Evolutionary conservation across 92 coral and sea anemone species (phyloP).

Genomic region (Porites rus): DNA sequence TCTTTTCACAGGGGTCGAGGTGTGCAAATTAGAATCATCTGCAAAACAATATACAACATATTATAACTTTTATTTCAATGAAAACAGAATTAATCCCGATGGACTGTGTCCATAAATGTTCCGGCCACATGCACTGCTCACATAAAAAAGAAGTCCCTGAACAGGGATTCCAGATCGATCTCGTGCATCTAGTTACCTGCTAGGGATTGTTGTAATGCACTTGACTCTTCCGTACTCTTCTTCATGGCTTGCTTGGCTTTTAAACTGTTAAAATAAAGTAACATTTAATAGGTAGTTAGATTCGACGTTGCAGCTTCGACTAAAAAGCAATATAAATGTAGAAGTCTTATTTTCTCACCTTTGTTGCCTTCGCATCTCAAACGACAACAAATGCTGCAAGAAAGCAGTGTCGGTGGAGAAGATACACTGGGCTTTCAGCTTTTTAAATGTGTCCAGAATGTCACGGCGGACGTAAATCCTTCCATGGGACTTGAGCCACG

Average conservation of each 20-base stretch:
- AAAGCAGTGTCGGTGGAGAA: neutral
- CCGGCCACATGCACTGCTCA: slow-evolving; percentile 1
- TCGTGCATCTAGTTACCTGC: neutral
- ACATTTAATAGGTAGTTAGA: neutral
- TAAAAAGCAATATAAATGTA: neutral
- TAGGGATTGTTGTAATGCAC: neutral
- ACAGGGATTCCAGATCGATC: neutral
- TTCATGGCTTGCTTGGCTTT: neutral
- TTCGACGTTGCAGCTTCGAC: neutral
- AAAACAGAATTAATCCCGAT: neutral
- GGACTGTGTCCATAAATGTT: neutral
- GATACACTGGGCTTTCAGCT: neutral
- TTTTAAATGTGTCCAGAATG: neutral
- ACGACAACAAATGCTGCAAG: neutral
- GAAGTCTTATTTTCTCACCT: neutral
- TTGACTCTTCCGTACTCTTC: neutral
- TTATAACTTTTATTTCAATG: neutral
- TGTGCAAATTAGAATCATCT: neutral
- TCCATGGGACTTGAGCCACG: neutral
- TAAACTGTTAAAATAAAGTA: neutral
- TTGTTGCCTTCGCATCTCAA: slow-evolving; percentile 1
- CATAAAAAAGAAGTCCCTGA: neutral
- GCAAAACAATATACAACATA: neutral
- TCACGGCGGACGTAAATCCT: neutral
- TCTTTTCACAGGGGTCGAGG: slow-evolving; percentile 16